Conservation (phyloP, 2,113 vertebrate genomes). For the Cryptomyrus ogoouensis region DNA sequence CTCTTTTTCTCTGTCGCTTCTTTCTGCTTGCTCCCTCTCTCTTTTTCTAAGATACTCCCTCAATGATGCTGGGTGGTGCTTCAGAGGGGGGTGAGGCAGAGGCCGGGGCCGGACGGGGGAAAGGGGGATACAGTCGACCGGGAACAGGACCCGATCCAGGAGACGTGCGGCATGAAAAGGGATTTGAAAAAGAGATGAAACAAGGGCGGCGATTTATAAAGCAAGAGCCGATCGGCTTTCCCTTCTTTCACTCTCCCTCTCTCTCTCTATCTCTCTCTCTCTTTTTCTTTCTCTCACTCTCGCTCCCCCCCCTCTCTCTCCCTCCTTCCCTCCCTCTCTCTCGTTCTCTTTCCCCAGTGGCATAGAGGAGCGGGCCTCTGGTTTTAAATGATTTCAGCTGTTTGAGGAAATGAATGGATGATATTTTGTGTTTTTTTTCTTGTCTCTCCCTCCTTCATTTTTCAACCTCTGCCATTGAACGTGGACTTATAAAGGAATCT, state of each 20-base stretch:
- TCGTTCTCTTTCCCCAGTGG: constrained; percentile 30
- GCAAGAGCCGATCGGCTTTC: constrained; percentile 40
- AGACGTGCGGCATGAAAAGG: constrained; percentile 44
- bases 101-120: constrained; percentile 2
- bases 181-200: constrained; percentile 23
- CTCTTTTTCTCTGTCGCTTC: constrained; percentile 33
- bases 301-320: constrained; percentile 26
- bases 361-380: constrained; percentile 54
- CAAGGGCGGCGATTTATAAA: constrained; percentile 43
- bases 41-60: constrained; percentile 41
- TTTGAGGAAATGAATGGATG: constrained; percentile 59
- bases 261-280: constrained; percentile 42
- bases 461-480: constrained; percentile 42
- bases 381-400: constrained; percentile 62
- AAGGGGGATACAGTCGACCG: constrained; percentile 28
- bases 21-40: constrained; percentile 30
- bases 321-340: constrained; percentile 31
- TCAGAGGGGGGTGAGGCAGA: constrained; percentile 27
- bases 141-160: constrained; percentile 45
- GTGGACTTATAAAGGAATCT: constrained; percentile 23
- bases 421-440: constrained; percentile 47
- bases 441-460: constrained; percentile 27
- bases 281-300: constrained; percentile 20
- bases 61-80: constrained; percentile 56
- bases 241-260: constrained; percentile 43